Conservation (phyloP, 1,140 invertebrate genomes). For the Nebria ingens region DNA sequence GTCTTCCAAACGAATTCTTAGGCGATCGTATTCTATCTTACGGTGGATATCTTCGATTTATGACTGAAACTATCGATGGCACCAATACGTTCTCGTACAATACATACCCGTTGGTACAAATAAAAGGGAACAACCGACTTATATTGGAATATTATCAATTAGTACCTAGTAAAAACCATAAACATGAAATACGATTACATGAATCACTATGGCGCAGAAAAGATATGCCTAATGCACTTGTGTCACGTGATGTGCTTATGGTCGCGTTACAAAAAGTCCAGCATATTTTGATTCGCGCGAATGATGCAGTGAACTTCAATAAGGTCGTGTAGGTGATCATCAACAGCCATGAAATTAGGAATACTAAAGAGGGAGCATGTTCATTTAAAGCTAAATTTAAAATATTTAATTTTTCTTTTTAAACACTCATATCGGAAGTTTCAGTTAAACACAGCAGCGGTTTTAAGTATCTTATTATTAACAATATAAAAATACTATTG, state of each 20-base stretch:
- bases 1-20: constrained; percentile 68
- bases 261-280: constrained; percentile 78
- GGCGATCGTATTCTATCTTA: constrained; percentile 88
- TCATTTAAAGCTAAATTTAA: neutral
- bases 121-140: constrained; percentile 69
- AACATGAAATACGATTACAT: constrained; percentile 42
- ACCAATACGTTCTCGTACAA: constrained; percentile 34
- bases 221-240: constrained; percentile 46
- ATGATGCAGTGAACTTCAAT: constrained; percentile 54
- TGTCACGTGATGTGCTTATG: constrained; percentile 75
- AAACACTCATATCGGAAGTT: no score
- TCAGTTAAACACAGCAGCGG: no score
- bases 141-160: constrained; percentile 62
- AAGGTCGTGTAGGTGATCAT: constrained; percentile 45
- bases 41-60: constrained; percentile 79
- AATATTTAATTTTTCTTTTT: constrained; percentile 10
- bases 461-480: no score
- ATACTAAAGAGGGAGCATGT: no score
- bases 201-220: constrained; percentile 54
- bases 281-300: constrained; percentile 65
- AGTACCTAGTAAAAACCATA: constrained; percentile 15
- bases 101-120: constrained; percentile 68
- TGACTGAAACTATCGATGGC: constrained; percentile 52
- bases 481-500: no score
- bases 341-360: no score